A percentile compares a stretch with the other conserved stretches of the same genome.
phyloP scores from a whole-genome alignment of 2,888 invertebrate genomes.

The Nesidiocoris tenuis region DNA sequence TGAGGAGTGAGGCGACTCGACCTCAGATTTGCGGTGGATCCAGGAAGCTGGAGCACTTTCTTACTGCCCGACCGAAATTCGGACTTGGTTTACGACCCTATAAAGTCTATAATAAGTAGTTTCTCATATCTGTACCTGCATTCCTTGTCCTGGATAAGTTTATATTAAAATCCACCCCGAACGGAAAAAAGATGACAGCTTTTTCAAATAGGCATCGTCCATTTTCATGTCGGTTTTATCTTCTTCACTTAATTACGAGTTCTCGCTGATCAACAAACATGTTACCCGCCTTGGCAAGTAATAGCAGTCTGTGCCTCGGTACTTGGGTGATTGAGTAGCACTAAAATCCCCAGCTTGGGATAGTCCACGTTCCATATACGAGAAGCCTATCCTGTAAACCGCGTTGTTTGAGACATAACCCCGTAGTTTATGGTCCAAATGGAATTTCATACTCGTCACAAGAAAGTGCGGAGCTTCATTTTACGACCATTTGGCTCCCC shows the following conservation, averaged over 20 bases:
- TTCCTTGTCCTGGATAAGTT: too few species aligned
- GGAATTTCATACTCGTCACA: constrained; percentile 19
- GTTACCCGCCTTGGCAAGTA: not conserved
- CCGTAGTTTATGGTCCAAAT: constrained; percentile 17
- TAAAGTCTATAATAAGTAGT: too few species aligned
- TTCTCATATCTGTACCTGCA: too few species aligned
- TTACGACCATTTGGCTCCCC: not conserved
- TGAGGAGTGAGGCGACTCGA: too few species aligned
- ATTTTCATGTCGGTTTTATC: too few species aligned
- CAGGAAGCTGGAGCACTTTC: too few species aligned
- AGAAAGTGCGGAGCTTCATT: not conserved
- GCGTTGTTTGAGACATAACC: constrained; percentile 19
- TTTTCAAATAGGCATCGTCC: too few species aligned
- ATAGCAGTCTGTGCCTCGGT: not conserved
- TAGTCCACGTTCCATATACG: not conserved
- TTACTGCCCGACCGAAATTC: too few species aligned
- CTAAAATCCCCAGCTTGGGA: not conserved
- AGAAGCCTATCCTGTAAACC: not conserved
- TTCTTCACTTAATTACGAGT: not conserved
- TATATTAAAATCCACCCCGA: too few species aligned
- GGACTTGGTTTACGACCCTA: too few species aligned
- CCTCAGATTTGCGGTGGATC: too few species aligned
- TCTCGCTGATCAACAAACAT: not conserved
- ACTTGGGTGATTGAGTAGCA: not conserved
- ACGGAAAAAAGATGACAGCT: too few species aligned